Evolutionary conservation across 2,888 invertebrate species (phyloP).

Genomic region (Elegia similella): DNA sequence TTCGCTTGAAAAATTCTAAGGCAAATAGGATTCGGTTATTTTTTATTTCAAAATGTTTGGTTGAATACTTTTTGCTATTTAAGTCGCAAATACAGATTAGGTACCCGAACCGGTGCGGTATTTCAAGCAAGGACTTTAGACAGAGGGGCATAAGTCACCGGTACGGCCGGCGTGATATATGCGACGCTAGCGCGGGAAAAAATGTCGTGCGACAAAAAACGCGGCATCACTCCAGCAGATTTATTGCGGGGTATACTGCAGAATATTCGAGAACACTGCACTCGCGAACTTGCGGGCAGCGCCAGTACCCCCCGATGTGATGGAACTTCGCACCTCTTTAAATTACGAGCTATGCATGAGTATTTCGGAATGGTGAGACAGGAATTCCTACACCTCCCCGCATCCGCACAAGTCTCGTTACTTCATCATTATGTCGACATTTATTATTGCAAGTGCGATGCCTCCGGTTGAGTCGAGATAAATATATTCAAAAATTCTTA

Average conservation of each 20-base stretch:
- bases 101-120: slow-evolving; percentile 40
- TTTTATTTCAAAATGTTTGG: slow-evolving; percentile 25
- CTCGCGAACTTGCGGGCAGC: slow-evolving; percentile 28
- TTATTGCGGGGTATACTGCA: slow-evolving; percentile 70
- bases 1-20: slow-evolving; percentile 36
- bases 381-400: slow-evolving; percentile 23
- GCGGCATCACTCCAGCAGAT: slow-evolving; percentile 72
- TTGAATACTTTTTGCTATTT: slow-evolving; percentile 11
- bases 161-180: slow-evolving; percentile 61
- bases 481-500: slow-evolving; percentile 13
- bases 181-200: slow-evolving; percentile 77
- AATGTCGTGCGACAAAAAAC: slow-evolving; percentile 76
- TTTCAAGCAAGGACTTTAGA: slow-evolving; percentile 43
- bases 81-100: slow-evolving; percentile 19
- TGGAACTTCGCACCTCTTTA: slow-evolving; percentile 77
- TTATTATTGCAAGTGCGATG: slow-evolving; percentile 14
- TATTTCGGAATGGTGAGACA: slow-evolving; percentile 39
- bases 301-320: slow-evolving; percentile 72
- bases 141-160: slow-evolving; percentile 35
- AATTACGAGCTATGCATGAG: slow-evolving; percentile 64
- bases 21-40: slow-evolving; percentile 4
- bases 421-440: slow-evolving; percentile 15
- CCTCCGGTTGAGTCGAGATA: slow-evolving; percentile 9
- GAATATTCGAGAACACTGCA: slow-evolving; percentile 67
- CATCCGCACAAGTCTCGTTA: slow-evolving; percentile 10